A percentile compares a stretch with the other conserved stretches of the same genome.
Conservation (phyloP, 2,113 vertebrate genomes). For the Sinocyclocheilus anshuiensis region DNA sequence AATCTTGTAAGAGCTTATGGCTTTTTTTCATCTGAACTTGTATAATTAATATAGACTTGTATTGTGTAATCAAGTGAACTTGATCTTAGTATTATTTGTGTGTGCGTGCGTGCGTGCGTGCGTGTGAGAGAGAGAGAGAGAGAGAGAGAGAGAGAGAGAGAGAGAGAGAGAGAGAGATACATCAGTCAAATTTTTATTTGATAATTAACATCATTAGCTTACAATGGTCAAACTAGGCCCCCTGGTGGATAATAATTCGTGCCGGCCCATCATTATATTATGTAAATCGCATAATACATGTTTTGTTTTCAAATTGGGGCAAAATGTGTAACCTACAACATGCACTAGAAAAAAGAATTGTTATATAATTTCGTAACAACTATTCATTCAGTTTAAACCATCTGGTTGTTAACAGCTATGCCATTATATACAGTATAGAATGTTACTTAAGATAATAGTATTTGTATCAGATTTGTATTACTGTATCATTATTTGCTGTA, state of each 20-base stretch:
- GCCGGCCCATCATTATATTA: background rate
- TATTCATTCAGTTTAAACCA: background rate
- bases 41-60: background rate
- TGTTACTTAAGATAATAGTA: background rate
- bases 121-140: too few relatives aligned
- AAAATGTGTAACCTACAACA: background rate
- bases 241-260: conserved; percentile 39
- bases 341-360: background rate
- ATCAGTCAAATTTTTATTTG: background rate
- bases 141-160: too few relatives aligned
- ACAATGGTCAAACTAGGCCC: background rate
- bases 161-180: background rate
- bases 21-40: background rate
- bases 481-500: background rate
- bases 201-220: background rate
- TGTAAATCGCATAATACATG: background rate
- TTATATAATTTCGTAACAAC: background rate
- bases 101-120: too few relatives aligned
- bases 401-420: background rate
- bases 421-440: background rate
- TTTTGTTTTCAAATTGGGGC: background rate
- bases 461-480: background rate
- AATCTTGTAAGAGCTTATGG: background rate
- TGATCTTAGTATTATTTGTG: background rate
- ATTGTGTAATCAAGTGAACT: background rate